Evolutionary conservation across 2,113 vertebrate genomes (phyloP).

Genomic region (Oreotrochilus melanogaster): DNA sequence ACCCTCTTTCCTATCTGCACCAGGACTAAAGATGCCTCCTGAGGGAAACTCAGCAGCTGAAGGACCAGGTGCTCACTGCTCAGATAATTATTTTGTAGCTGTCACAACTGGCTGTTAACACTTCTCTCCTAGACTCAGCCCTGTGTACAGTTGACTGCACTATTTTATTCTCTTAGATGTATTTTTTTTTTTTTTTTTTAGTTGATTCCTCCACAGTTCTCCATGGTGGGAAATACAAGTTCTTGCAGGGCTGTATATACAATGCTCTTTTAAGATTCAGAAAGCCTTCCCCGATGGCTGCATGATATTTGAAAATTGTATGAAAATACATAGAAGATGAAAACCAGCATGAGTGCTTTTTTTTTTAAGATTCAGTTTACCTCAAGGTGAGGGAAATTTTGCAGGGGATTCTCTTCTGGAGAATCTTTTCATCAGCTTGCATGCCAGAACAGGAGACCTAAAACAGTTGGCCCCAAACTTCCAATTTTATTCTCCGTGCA

Average conservation of each 20-base stretch:
- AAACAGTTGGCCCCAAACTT: background rate
- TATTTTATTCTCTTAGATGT: slow-evolving; percentile 72
- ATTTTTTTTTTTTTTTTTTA: background rate
- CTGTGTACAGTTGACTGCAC: slow-evolving; percentile 67
- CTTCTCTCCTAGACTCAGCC: slow-evolving; percentile 50
- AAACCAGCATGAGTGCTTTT: background rate
- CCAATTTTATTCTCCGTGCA: background rate
- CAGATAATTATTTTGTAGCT: slow-evolving; percentile 66
- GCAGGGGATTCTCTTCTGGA: background rate
- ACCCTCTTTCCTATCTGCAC: slow-evolving; percentile 1
- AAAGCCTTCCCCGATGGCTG: slow-evolving; percentile 26
- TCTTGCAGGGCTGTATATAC: slow-evolving; percentile 37
- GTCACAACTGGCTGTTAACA: slow-evolving; percentile 66
- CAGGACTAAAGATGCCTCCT: slow-evolving; percentile 23
- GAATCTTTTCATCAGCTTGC: background rate
- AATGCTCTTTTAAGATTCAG: slow-evolving; percentile 66
- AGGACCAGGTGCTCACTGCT: slow-evolving; percentile 60
- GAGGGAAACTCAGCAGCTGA: slow-evolving; percentile 47
- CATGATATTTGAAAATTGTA: slow-evolving; percentile 28
- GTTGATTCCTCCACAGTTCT: background rate
- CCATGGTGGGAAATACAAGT: background rate
- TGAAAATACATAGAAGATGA: slow-evolving; percentile 45
- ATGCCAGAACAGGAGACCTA: background rate
- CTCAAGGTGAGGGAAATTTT: slow-evolving; percentile 19
- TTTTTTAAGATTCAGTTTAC: background rate